These are phyloP conservation scores for Phorcus lineatus DNA, from an alignment of 2,888 invertebrate species.

Conservation along the genomic window DNA sequence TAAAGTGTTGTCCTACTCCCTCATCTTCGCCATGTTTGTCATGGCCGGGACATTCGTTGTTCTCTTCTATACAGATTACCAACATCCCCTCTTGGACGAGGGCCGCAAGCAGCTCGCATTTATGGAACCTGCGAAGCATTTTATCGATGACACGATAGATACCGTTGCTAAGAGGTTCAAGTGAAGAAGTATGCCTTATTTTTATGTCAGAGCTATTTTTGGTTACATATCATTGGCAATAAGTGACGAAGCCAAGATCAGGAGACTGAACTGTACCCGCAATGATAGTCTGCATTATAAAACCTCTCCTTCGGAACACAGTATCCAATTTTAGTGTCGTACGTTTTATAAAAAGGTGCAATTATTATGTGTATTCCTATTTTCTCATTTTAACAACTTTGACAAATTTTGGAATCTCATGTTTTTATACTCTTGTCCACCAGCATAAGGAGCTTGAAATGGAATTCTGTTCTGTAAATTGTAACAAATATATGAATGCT, in stretches of 20 bases:
- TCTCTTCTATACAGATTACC: conserved; percentile 59
- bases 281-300: background rate
- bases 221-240: conserved; percentile 24
- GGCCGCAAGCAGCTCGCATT: conserved; percentile 56
- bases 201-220: conserved; percentile 20
- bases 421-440: too few species aligned
- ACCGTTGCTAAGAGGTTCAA: conserved; percentile 18
- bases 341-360: too few species aligned
- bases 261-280: background rate
- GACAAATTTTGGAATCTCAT: too few species aligned
- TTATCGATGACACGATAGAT: conserved; percentile 46
- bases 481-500: too few species aligned
- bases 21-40: conserved; percentile 56
- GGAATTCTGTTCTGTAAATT: too few species aligned
- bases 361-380: too few species aligned
- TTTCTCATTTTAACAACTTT: too few species aligned
- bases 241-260: conserved; percentile 5
- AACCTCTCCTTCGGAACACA: conserved; percentile 14
- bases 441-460: too few species aligned
- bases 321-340: too few species aligned
- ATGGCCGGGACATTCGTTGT: conserved; percentile 50
- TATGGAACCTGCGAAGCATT: conserved; percentile 62
- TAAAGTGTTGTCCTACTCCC: conserved; percentile 50
- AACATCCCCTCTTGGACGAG: conserved; percentile 59
- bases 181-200: conserved; percentile 14